These are phyloP conservation scores for Etheostoma perlongum DNA, from an alignment of 2,797 vertebrate genomes.

Conservation along the genomic window DNA sequence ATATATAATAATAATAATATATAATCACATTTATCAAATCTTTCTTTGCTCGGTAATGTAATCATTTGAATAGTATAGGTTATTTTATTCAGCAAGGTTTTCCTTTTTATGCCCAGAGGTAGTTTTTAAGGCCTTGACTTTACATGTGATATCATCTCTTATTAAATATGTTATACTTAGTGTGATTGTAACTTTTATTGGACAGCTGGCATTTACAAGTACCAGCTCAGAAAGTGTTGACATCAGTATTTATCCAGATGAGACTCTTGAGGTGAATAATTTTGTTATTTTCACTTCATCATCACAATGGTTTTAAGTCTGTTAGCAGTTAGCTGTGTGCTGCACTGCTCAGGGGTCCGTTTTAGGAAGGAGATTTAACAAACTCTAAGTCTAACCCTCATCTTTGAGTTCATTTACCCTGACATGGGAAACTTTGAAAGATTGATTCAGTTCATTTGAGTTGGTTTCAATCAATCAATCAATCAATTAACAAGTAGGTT, in stretches of 20 bases:
- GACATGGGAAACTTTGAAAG: no score
- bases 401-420: no score
- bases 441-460: no score
- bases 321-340: conserved; percentile 30
- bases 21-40: no score
- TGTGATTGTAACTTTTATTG: conserved; percentile 18
- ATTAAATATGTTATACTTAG: conserved; percentile 1
- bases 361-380: no score
- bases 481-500: no score
- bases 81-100: not conserved
- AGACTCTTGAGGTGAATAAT: conserved; percentile 18
- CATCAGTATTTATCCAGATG: conserved; percentile 18
- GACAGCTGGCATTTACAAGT: conserved; percentile 44
- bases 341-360: not conserved
- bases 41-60: not conserved
- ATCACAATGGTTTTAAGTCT: conserved; percentile 19
- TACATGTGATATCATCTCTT: conserved; percentile 36
- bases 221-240: not conserved
- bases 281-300: conserved; percentile 6
- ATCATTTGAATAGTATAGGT: not conserved
- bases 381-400: no score
- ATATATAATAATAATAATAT: no score
- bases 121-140: not conserved
- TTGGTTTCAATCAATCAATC: no score
- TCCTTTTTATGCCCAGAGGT: not conserved